Conservation (phyloP, 2,113 vertebrate genomes). For the Chroicocephalus ridibundus region DNA sequence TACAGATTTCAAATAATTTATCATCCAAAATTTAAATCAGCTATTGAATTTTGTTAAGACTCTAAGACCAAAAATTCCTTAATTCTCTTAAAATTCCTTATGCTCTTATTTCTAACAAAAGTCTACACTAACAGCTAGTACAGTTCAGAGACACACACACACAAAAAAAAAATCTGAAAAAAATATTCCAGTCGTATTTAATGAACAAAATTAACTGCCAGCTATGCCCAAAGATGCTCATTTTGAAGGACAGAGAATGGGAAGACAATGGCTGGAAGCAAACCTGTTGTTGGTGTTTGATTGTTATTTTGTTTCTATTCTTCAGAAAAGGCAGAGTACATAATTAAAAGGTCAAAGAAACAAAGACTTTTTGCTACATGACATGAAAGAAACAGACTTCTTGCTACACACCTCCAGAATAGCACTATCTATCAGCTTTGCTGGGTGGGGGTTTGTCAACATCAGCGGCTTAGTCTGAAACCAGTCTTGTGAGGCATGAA, state of each 20-base stretch:
- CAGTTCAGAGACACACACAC: background rate
- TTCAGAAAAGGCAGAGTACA: background rate
- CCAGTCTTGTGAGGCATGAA: background rate
- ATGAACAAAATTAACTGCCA: background rate
- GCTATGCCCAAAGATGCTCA: background rate
- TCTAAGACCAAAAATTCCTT: background rate
- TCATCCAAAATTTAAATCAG: background rate
- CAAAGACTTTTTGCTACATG: background rate
- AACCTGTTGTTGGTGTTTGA: background rate
- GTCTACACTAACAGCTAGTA: background rate
- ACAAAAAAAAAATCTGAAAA: background rate
- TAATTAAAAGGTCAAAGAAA: background rate
- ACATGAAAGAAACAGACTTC: background rate
- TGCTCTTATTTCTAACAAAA: background rate
- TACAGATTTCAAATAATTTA: background rate
- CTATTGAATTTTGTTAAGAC: background rate
- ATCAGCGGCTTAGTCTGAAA: background rate
- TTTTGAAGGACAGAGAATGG: background rate
- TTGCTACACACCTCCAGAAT: background rate
- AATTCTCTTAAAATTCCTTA: background rate
- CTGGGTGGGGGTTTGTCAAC: background rate
- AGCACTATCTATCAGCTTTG: background rate
- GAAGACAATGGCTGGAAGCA: background rate
- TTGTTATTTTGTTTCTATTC: background rate
- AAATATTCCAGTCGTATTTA: background rate